phyloP scores from a whole-genome alignment of 2,888 invertebrate species.

The Andrena flavipes region DNA sequence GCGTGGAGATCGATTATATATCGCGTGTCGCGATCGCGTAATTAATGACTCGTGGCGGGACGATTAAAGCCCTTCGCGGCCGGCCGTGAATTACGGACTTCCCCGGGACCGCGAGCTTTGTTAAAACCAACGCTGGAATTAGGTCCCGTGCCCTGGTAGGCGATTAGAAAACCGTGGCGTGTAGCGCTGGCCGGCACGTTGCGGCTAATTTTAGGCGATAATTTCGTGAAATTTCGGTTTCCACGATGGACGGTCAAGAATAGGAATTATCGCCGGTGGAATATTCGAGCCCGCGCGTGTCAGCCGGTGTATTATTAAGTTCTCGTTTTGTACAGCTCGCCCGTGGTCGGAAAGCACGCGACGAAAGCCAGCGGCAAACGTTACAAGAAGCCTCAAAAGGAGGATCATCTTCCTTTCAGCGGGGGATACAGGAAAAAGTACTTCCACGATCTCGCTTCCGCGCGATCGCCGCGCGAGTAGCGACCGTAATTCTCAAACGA shows the following conservation, averaged over 20 bases:
- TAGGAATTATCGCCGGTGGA: too few relatives aligned
- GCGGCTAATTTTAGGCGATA: neutral
- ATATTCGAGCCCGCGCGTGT: too few relatives aligned
- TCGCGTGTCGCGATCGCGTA: conserved; percentile 69
- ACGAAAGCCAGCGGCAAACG: neutral
- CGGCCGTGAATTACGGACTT: conserved; percentile 60
- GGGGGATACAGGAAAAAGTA: conserved; percentile 5
- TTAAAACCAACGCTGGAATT: conserved; percentile 31
- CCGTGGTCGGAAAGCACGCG: neutral
- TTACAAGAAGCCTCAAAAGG: neutral
- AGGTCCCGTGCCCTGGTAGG: neutral
- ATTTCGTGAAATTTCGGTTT: too few relatives aligned
- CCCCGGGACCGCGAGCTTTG: conserved; percentile 26
- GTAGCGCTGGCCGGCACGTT: neutral
- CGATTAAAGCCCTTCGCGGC: conserved; percentile 64
- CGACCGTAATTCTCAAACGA: conserved; percentile 38
- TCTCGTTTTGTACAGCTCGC: neutral
- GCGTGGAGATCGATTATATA: conserved; percentile 71
- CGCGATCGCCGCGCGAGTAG: neutral
- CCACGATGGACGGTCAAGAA: too few relatives aligned
- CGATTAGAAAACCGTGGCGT: conserved; percentile 15
- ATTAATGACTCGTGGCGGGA: conserved; percentile 69
- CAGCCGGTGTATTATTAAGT: neutral
- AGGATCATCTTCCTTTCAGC: neutral
- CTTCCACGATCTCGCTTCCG: conserved; percentile 21